Conservation (phyloP, 2,113 vertebrate genomes). For the Corydoras maculifer region DNA sequence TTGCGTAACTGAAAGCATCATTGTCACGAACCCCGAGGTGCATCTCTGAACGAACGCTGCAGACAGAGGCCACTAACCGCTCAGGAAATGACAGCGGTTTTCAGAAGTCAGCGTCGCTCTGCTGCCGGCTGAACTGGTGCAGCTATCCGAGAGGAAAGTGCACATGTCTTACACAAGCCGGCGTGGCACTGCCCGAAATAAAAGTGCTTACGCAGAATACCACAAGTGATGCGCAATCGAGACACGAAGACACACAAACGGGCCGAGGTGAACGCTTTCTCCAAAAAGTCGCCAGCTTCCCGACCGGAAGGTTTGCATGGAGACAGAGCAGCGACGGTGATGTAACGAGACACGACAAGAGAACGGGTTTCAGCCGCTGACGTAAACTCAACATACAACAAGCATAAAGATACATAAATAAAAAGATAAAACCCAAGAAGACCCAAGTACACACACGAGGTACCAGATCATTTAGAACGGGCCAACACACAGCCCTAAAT, state of each 20-base stretch:
- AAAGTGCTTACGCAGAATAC: neutral
- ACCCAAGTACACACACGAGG: too few relatives aligned
- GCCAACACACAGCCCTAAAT: too few relatives aligned
- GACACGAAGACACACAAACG: neutral
- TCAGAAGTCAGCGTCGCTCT: slow-evolving; percentile 1
- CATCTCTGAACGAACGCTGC: neutral
- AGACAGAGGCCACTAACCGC: slow-evolving; percentile 20
- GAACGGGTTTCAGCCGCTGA: neutral
- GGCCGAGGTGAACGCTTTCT: slow-evolving; percentile 9
- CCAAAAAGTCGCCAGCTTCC: slow-evolving; percentile 4
- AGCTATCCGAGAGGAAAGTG: neutral
- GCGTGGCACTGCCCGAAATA: neutral
- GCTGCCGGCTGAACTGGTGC: neutral
- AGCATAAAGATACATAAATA: too few relatives aligned
- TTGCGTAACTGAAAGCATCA: neutral
- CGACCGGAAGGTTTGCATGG: neutral
- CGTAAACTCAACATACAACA: too few relatives aligned
- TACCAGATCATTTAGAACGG: too few relatives aligned
- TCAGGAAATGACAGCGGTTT: slow-evolving; percentile 39
- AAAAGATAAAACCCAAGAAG: too few relatives aligned
- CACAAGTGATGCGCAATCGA: slow-evolving; percentile 9
- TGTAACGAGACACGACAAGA: slow-evolving; percentile 8
- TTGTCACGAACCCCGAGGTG: neutral
- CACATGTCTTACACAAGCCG: slow-evolving; percentile 21
- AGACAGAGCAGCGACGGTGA: neutral